Conservation (phyloP, 1,140 invertebrate genomes). For the Bombus confusus region DNA sequence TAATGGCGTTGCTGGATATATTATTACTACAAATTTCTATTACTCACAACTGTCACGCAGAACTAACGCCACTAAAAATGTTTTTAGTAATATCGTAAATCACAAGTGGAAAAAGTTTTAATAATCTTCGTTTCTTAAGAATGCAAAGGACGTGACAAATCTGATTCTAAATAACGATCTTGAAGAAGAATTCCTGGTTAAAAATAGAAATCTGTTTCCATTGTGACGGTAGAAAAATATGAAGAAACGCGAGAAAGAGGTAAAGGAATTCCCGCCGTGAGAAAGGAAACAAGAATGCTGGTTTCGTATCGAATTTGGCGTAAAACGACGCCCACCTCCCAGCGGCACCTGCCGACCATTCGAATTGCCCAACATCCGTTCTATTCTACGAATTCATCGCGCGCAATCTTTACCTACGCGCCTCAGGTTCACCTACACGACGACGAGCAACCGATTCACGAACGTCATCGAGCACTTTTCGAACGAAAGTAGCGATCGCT, state of each 20-base stretch:
- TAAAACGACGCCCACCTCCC: slow-evolving; percentile 66
- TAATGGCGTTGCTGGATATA: too few relatives aligned
- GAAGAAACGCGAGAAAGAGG: slow-evolving; percentile 10
- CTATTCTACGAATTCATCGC: slow-evolving; percentile 56
- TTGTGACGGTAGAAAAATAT: neutral
- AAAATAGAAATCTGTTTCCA: neutral
- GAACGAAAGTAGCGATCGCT: slow-evolving; percentile 37
- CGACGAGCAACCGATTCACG: neutral
- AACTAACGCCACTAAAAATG: too few relatives aligned
- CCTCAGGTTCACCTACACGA: slow-evolving; percentile 30
- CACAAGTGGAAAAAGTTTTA: too few relatives aligned
- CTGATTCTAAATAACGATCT: too few relatives aligned
- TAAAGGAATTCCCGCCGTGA: slow-evolving; percentile 20
- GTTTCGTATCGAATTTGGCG: slow-evolving; percentile 61
- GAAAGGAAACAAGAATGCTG: slow-evolving; percentile 51
- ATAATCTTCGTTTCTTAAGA: too few relatives aligned
- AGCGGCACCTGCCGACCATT: slow-evolving; percentile 65
- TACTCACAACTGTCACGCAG: too few relatives aligned
- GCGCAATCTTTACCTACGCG: slow-evolving; percentile 33
- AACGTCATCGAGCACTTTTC: slow-evolving; percentile 41
- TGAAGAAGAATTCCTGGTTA: neutral
- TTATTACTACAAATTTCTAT: too few relatives aligned
- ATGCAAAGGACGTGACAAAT: neutral
- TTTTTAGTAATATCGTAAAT: too few relatives aligned
- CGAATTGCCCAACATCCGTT: slow-evolving; percentile 68